Conservation (phyloP, 2,797 vertebrate species). For the Antrozous pallidus region DNA sequence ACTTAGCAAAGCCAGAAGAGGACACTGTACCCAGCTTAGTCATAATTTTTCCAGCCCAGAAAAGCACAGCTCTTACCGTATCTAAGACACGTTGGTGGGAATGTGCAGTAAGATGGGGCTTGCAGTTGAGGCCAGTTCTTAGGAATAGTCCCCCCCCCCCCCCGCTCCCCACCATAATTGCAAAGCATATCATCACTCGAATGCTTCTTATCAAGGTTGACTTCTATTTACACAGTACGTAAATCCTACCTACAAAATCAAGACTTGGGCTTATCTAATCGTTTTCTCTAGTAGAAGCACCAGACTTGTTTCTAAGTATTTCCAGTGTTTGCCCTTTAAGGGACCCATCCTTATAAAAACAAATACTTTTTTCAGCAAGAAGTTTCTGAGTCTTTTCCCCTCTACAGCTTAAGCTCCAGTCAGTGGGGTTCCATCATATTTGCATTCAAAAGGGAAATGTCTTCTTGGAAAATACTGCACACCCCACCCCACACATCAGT, state of each 20-base stretch:
- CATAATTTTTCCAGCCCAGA: neutral
- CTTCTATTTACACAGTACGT: neutral
- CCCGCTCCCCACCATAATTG: neutral
- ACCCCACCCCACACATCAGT: neutral
- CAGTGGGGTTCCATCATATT: neutral
- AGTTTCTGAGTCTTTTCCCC: neutral
- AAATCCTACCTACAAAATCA: conserved; percentile 3
- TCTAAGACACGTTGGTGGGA: neutral
- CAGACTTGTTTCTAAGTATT: neutral
- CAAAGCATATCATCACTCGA: neutral
- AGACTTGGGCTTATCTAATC: neutral
- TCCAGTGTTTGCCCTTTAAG: neutral
- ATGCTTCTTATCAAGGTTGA: neutral
- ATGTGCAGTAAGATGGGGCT: neutral
- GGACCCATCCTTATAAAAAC: neutral
- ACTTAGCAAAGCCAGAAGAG: conserved; percentile 25
- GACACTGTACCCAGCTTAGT: neutral
- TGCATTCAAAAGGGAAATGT: conserved; percentile 38
- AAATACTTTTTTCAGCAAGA: neutral
- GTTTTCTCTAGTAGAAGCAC: neutral
- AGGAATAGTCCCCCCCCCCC: neutral
- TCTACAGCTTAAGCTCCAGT: neutral
- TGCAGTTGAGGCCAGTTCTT: neutral
- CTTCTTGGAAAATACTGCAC: neutral
- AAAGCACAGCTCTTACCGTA: neutral